Base-by-base conservation (phyloP, 2,888 invertebrate genomes). In the Temnothorax ravouxi region DNA sequence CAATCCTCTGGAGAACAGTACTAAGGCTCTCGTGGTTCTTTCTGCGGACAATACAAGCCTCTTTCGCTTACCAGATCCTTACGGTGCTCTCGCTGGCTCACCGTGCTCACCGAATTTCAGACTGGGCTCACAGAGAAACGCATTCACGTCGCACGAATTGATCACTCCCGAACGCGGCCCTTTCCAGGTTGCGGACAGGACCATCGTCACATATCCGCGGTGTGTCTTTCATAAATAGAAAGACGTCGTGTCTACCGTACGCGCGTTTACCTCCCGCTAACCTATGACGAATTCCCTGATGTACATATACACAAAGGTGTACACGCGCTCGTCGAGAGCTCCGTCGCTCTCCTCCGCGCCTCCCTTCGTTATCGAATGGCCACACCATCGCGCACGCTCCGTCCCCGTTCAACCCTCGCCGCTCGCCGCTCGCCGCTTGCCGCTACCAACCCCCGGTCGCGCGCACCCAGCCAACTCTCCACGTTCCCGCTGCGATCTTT, bases 321-420 rank as follows among this genome's bases (percentile, higher is more conserved):
- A 85, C 88, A 84, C 91, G 91, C 90, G 92, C 92, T 77, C 69
- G 77, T 77, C 92, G 93, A 92, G 91, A 89, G 92, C 92, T 92
- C 92, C 92, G 92, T 92, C 92, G 90, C 88, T 90, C 88, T 84
- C 84, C 77, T 85, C 87, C 86, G 83, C 88, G 79, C 87, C 85
- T 89, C 88, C 86, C 89, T 89, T 86, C 86, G 91, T 89, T 92
- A 93, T 92, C 91, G 92, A 92, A 87, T 89, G 86, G 86, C 41
- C 80, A 56, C 84, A 86, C 91, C 88, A 87, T 87, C 90, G 92
- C 92, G 92, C 91, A 89, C 56, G 38, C 87, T 83, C 85, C 66
- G n/a, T 81, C 74, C 81, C 83, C 50, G 81, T 86, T 88, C 66
- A 86, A 75, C 74, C 85, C 88, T 85, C 86, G 72, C 66, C 66